Percentiles rank a stretch among this genome's conserved stretches.
Conservation (phyloP, 2,797 vertebrate genomes). For the Spinibarbus caldwelli region DNA sequence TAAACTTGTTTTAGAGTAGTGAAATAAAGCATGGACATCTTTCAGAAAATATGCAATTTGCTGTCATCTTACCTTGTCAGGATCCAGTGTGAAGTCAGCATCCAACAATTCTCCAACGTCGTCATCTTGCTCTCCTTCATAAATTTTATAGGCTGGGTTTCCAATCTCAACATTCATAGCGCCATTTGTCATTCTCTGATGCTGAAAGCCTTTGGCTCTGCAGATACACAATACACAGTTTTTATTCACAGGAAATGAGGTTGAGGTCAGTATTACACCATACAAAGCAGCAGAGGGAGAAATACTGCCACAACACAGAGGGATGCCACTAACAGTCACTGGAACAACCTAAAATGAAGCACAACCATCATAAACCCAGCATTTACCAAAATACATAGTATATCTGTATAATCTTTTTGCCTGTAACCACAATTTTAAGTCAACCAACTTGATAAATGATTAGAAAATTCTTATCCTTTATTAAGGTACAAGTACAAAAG, state of each 20-base stretch:
- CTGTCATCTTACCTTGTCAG: conserved; percentile 86
- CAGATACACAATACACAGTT: background rate
- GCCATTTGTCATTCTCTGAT: conserved; percentile 96
- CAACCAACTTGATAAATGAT: background rate
- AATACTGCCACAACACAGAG: conserved; percentile 64
- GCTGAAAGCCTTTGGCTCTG: conserved; percentile 96
- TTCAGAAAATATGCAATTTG: background rate
- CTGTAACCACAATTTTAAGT: background rate
- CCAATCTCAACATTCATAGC: conserved; percentile 98
- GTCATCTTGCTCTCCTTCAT: conserved; percentile 91
- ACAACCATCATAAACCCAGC: conserved; percentile 69
- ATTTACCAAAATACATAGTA: conserved; percentile 59
- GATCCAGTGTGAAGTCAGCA: conserved; percentile 91
- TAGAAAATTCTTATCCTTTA: background rate
- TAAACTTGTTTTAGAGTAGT: background rate
- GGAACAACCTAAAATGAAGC: conserved; percentile 67
- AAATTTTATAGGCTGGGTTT: conserved; percentile 98
- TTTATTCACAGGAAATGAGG: background rate
- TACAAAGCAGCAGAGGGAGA: conserved; percentile 60
- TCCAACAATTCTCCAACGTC: conserved; percentile 89
- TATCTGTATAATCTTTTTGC: conserved; percentile 31
- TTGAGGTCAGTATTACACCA: conserved; percentile 7
- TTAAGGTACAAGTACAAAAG: background rate
- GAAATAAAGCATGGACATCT: background rate
- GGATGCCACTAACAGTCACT: conserved; percentile 58